phyloP scores from a whole-genome alignment of 2,888 invertebrate species.

The Trichopoda pennipes region DNA sequence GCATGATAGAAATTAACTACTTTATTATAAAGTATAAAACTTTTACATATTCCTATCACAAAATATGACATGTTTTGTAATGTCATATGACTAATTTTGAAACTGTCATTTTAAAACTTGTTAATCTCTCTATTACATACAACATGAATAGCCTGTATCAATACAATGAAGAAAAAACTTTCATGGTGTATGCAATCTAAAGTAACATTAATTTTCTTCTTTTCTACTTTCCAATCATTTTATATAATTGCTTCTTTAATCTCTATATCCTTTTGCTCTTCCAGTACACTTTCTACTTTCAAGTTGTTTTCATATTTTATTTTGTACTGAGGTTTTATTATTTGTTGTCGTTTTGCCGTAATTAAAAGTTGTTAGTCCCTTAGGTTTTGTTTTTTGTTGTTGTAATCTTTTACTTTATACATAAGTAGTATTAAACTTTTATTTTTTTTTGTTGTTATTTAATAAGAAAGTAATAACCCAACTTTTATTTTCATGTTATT shows the following conservation, averaged over 20 bases:
- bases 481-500: conserved; percentile 45
- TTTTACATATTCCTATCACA: background rate
- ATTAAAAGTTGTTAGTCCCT: conserved; percentile 65
- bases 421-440: conserved; percentile 23
- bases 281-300: conserved; percentile 28
- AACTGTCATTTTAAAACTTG: conserved; percentile 13
- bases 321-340: conserved; percentile 32
- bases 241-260: conserved; percentile 52
- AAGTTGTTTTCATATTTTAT: conserved; percentile 43
- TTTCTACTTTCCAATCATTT: conserved; percentile 46
- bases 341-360: conserved; percentile 57
- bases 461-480: conserved; percentile 19
- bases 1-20: no score
- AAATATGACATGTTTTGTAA: background rate
- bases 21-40: no score
- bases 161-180: background rate
- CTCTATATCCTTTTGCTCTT: conserved; percentile 30
- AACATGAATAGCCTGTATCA: conserved; percentile 6
- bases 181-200: background rate
- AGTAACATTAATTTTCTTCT: background rate
- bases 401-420: conserved; percentile 35
- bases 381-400: conserved; percentile 38
- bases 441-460: background rate
- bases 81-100: background rate
- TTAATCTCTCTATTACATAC: conserved; percentile 21